These are phyloP conservation scores for Stenodema calcarata DNA, from an alignment of 2,888 invertebrate genomes.

Conservation along the genomic window DNA sequence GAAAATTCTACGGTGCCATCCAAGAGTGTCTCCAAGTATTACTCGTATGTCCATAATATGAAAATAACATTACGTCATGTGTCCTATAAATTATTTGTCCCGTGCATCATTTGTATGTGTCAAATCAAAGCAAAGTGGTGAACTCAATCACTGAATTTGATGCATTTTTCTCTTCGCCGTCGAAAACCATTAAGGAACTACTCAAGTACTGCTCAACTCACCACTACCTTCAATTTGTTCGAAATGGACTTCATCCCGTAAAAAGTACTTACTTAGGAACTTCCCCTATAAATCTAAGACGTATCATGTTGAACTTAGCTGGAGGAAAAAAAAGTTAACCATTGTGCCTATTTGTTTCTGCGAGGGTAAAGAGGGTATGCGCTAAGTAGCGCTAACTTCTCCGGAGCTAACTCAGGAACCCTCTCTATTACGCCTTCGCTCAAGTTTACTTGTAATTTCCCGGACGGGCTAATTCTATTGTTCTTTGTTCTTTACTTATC, in stretches of 20 bases:
- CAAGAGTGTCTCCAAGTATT: too few species aligned
- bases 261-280: neutral
- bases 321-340: conserved; percentile 20
- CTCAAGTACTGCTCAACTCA: too few species aligned
- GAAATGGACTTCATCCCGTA: neutral
- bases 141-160: too few species aligned
- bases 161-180: too few species aligned
- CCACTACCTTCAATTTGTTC: too few species aligned
- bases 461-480: conserved; percentile 34
- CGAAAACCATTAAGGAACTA: too few species aligned
- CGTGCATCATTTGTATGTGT: too few species aligned
- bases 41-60: too few species aligned
- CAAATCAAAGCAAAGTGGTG: too few species aligned
- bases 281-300: neutral
- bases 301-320: conserved; percentile 3
- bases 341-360: conserved; percentile 29
- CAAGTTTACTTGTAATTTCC: conserved; percentile 39
- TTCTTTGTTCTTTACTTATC: conserved; percentile 46
- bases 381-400: conserved; percentile 26
- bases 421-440: neutral
- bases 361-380: neutral
- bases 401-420: neutral
- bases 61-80: too few species aligned
- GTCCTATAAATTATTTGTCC: too few species aligned
- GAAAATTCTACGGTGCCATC: too few species aligned